Evolutionary conservation across 2,113 vertebrate species (phyloP).

Genomic region (Gambusia affinis): DNA sequence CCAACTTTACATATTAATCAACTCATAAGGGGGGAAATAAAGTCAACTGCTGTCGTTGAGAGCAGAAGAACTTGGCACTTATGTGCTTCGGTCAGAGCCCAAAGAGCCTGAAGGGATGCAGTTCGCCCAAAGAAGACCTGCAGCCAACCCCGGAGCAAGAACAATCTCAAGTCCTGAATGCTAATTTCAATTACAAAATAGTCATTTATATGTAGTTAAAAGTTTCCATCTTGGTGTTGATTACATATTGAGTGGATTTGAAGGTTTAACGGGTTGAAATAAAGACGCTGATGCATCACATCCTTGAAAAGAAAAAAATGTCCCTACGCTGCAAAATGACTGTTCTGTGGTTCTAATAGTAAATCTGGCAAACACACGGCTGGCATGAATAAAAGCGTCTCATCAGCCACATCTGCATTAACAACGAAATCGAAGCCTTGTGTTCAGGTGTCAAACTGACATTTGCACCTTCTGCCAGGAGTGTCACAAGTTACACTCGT

Average conservation of each 20-base stretch:
- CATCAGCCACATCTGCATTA: conserved; percentile 39
- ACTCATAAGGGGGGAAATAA: not conserved
- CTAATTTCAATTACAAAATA: not conserved
- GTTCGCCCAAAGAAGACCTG: not conserved
- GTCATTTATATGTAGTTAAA: not conserved
- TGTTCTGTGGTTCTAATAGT: not conserved
- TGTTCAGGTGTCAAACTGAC: conserved; percentile 35
- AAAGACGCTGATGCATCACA: not conserved
- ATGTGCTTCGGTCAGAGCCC: not conserved
- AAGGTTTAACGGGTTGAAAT: not conserved
- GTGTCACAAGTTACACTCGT: conserved; percentile 25
- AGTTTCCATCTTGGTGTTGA: not conserved
- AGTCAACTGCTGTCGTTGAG: not conserved
- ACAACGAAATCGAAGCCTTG: conserved; percentile 32
- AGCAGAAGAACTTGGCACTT: not conserved
- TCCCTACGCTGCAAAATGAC: not conserved
- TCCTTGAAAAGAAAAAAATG: not conserved
- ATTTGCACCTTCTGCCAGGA: conserved; percentile 46
- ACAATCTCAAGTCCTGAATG: too few relatives aligned
- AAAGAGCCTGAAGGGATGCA: not conserved
- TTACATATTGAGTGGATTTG: not conserved
- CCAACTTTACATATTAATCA: conserved; percentile 14
- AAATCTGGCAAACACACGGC: conserved; percentile 10
- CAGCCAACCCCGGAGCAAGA: not conserved
- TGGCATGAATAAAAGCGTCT: not conserved